These are phyloP conservation scores for Vombatus ursinus DNA, from an alignment of 2,113 vertebrate genomes.

Conservation along the genomic window DNA sequence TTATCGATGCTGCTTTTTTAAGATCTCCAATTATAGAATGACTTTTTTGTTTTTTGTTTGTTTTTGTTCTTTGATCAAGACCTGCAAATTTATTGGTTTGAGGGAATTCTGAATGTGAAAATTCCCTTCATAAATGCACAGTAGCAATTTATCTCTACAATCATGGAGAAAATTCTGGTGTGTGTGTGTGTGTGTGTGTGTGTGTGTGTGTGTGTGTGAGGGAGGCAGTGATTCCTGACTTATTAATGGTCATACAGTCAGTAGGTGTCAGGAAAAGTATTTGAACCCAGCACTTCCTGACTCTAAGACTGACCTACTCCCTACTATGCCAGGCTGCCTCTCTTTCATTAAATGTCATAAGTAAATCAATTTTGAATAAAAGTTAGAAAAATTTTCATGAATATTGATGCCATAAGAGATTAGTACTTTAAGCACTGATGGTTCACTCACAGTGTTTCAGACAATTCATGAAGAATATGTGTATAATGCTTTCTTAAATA, in stretches of 20 bases:
- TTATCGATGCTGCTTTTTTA: neutral
- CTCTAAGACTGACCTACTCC: neutral
- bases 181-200: too few species aligned
- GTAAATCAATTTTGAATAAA: neutral
- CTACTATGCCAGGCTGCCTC: neutral
- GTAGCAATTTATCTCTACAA: neutral
- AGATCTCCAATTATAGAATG: neutral
- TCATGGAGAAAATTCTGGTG: neutral
- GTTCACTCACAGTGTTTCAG: neutral
- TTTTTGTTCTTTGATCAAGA: neutral
- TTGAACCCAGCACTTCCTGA: neutral
- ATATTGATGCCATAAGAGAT: neutral
- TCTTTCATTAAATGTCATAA: neutral
- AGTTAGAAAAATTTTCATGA: neutral
- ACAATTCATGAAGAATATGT: neutral
- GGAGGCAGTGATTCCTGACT: neutral
- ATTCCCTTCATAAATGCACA: neutral
- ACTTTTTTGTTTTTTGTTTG: neutral
- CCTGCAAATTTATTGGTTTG: neutral
- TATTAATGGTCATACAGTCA: neutral
- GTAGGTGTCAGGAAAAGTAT: neutral
- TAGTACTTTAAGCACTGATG: neutral
- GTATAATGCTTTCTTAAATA: neutral
- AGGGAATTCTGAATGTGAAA: neutral
- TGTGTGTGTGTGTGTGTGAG: too few species aligned